Percentiles rank a stretch among this genome's conserved stretches.
These are phyloP conservation scores for Diachasma alloeum DNA, from an alignment of 1,140 invertebrate genomes.

Conservation along the genomic window DNA sequence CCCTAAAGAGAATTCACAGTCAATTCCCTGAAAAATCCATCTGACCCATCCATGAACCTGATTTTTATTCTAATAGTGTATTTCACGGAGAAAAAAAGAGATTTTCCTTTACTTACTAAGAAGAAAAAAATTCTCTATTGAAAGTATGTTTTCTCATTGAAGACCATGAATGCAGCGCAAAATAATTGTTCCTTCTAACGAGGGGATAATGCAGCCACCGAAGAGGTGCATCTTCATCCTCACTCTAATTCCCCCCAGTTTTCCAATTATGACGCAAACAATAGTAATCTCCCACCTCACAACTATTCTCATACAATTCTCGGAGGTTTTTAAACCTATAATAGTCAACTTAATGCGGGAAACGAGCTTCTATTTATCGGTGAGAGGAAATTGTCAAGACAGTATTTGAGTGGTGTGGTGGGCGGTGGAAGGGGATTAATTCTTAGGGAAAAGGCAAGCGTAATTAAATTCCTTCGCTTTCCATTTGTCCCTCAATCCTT, in stretches of 20 bases:
- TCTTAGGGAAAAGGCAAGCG: neutral
- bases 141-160: too few relatives aligned
- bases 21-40: too few relatives aligned
- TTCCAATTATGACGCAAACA: neutral
- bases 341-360: neutral
- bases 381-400: neutral
- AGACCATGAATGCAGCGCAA: neutral
- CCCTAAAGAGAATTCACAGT: too few relatives aligned
- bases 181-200: neutral
- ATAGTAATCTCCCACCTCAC: neutral
- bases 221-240: neutral
- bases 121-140: too few relatives aligned
- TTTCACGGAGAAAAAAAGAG: too few relatives aligned
- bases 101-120: too few relatives aligned
- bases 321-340: neutral
- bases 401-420: neutral
- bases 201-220: neutral
- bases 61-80: too few relatives aligned
- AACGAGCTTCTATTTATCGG: neutral
- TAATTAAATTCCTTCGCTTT: neutral
- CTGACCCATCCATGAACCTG: too few relatives aligned
- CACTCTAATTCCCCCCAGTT: neutral
- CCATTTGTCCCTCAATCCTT: neutral
- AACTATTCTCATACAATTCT: neutral
- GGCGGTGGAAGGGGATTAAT: neutral